phyloP scores from a whole-genome alignment of 2,113 vertebrate species.

The Neotoma lepida region DNA sequence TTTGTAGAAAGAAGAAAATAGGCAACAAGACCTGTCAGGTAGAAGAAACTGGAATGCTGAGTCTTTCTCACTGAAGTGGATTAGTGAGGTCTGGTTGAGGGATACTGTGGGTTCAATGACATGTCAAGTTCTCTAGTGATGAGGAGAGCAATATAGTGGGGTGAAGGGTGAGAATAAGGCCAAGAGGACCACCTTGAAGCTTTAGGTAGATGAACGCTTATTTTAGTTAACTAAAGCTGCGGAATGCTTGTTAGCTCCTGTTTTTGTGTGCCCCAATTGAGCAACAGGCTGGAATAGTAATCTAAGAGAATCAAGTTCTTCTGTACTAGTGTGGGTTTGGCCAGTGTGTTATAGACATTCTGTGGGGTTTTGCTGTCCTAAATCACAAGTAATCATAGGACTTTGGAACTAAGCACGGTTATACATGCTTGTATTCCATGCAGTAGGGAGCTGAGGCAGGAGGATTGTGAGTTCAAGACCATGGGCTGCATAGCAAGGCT shows the following conservation, averaged over 20 bases:
- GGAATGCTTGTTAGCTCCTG: neutral
- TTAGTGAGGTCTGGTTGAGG: neutral
- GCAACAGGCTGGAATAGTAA: neutral
- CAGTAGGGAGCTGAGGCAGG: neutral
- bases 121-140: no score
- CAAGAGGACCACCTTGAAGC: neutral
- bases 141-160: neutral
- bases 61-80: neutral
- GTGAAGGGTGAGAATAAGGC: neutral
- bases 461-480: neutral
- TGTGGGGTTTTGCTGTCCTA: neutral
- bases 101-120: neutral
- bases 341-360: neutral
- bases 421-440: neutral
- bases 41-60: neutral
- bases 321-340: neutral
- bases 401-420: neutral
- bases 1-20: neutral
- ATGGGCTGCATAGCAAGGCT: neutral
- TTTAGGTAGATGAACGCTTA: neutral
- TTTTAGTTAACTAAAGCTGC: neutral
- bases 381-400: neutral
- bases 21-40: neutral
- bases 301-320: conserved; percentile 29
- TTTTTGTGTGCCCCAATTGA: neutral